Base-by-base conservation (phyloP, 2,888 invertebrate species). In the Aromia moschata region DNA sequence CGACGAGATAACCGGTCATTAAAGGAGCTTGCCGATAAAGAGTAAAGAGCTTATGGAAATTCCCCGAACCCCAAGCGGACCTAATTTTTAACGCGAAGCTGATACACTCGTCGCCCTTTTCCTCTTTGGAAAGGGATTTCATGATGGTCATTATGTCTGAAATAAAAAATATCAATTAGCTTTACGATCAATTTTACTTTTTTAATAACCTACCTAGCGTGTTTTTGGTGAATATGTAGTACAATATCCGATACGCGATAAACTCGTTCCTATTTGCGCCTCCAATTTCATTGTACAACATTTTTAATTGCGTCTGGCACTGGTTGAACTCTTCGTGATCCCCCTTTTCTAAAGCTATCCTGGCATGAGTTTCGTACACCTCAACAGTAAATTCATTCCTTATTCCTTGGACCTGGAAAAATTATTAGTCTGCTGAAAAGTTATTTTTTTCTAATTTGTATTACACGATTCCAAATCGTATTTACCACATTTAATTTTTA, bases 251-350 rank as follows among this genome's bases (percentile, higher is more conserved):
- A 81, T 99, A 99, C 49, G 97, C 96, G 49, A 92, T 91, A 82
- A 99, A 99, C 82, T 99, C 99, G 65, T 91, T 86, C 63, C 88
- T 85, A 84, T 97, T 93, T 45, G 83, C 84, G 60, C 85, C 85
- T 16, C 88, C 90, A 60, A 92, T 82, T 80, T 94, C 94, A 65
- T 87, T 82, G 80, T 99, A 99, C 25, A 99, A 85, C 87, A 94
- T 92, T 84, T 94, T 94, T 52, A 99, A 84, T 83, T 99, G 99
- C 10, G 97, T 96, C 83, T 99, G 99, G 79, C 99, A 99, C 81
- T 99, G 98, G 84, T 99, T 99, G 79, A 98, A 99, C 80, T 99
- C 99, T 78, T 97, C 98, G 79, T 97, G 96, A 79, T 99, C 99
- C 51, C 96, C 95, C 83, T 94, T 97, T 81, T 99, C 98, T 79